phyloP scores from a whole-genome alignment of 1,140 invertebrate species.

The Pseudomyrmex flavicornis region DNA sequence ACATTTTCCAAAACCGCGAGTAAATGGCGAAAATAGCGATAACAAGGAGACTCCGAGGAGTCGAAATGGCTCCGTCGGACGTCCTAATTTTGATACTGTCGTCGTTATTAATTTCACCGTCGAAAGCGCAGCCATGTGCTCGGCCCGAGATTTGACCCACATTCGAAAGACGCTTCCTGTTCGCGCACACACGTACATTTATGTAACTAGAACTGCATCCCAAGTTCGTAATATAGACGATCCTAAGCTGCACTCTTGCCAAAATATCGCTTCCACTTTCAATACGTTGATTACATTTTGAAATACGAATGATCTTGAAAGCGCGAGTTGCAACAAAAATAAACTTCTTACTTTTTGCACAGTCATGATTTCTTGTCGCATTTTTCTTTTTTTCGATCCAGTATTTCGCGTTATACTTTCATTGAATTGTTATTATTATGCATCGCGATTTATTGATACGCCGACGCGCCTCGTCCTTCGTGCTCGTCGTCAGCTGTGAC shows the following conservation, averaged over 20 bases:
- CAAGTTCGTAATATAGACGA: too few species aligned
- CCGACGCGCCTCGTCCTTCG: conserved; percentile 37
- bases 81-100: not conserved
- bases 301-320: too few species aligned
- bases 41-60: too few species aligned
- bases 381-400: too few species aligned
- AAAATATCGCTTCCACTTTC: not conserved
- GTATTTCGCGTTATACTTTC: not conserved
- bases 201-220: too few species aligned
- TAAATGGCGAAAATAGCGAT: too few species aligned
- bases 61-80: too few species aligned
- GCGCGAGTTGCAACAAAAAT: too few species aligned
- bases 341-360: too few species aligned
- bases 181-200: not conserved
- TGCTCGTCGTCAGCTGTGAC: conserved; percentile 64
- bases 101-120: not conserved
- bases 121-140: conserved; percentile 4
- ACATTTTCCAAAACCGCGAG: too few species aligned
- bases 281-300: too few species aligned
- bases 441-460: not conserved
- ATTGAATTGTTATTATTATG: not conserved
- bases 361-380: not conserved
- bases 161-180: not conserved
- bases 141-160: not conserved
- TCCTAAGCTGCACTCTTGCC: too few species aligned